Conservation (phyloP, 2,113 vertebrate species). For the Mirounga angustirostris region DNA sequence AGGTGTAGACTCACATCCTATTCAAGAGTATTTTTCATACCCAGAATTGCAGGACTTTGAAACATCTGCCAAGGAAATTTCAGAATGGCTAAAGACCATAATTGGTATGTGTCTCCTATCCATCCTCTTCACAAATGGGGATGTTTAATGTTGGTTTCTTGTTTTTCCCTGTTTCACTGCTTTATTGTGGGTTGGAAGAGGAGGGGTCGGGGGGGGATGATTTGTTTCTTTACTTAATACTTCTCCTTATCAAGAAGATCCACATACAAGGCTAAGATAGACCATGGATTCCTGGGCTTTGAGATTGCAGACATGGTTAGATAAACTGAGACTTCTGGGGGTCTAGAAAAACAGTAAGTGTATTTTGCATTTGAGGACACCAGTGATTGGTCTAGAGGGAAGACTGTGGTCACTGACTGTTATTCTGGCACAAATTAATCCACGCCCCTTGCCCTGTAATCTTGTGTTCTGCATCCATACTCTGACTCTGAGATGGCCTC, state of each 20-base stretch:
- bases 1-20: not conserved
- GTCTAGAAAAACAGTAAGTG: not conserved
- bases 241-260: not conserved
- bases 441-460: not conserved
- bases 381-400: not conserved
- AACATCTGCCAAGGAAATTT: not conserved
- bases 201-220: no score
- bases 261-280: not conserved
- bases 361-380: not conserved
- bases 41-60: not conserved
- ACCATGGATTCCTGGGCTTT: not conserved
- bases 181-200: not conserved
- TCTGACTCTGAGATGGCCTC: not conserved
- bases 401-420: not conserved
- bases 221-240: not conserved
- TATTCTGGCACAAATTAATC: not conserved
- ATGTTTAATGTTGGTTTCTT: not conserved
- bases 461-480: not conserved
- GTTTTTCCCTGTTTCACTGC: not conserved
- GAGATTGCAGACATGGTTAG: not conserved
- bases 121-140: not conserved
- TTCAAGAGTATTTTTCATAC: not conserved
- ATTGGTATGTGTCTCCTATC: not conserved
- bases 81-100: not conserved
- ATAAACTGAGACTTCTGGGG: not conserved